Evolutionary conservation across 2,888 invertebrate species (phyloP).

Genomic region (Caenorhabditis wallacei): DNA sequence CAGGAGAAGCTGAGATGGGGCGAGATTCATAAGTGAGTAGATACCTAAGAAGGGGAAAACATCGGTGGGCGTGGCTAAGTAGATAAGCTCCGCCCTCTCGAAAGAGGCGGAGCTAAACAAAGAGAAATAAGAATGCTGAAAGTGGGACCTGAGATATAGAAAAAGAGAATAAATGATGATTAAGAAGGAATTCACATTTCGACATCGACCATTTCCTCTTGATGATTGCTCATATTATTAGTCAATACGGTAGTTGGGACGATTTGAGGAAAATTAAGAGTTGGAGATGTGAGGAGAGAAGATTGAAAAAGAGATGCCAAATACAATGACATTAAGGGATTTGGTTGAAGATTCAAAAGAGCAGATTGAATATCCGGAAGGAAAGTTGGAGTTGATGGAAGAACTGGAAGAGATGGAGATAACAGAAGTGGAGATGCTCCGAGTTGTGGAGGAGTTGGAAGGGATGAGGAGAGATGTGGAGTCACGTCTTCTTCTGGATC

Average conservation of each 20-base stretch:
- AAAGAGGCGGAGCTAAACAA: neutral
- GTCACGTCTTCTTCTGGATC: conserved; percentile 53
- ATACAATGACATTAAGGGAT: conserved; percentile 52
- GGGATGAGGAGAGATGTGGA: neutral
- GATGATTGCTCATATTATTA: neutral
- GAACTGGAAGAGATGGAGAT: conserved; percentile 40
- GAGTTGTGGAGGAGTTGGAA: conserved; percentile 32
- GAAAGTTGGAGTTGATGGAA: conserved; percentile 9
- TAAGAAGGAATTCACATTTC: conserved; percentile 34
- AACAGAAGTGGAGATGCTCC: conserved; percentile 35
- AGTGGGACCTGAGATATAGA: conserved; percentile 25
- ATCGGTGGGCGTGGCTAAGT: conserved; percentile 42
- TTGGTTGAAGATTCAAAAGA: conserved; percentile 51
- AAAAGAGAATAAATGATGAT: neutral
- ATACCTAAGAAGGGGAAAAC: conserved; percentile 52
- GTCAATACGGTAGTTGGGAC: conserved; percentile 19
- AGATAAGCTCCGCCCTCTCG: neutral
- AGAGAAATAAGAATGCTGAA: conserved; percentile 6
- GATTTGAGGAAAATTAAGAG: conserved; percentile 33
- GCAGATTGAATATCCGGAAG: conserved; percentile 49
- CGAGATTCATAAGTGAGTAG: conserved; percentile 58
- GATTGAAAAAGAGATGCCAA: conserved; percentile 55
- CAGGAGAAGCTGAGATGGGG: conserved; percentile 44
- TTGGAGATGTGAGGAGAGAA: conserved; percentile 26
- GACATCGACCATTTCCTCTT: conserved; percentile 53